These are phyloP conservation scores for Lottia gigantea DNA, from an alignment of 2,888 invertebrate species.

Conservation along the genomic window DNA sequence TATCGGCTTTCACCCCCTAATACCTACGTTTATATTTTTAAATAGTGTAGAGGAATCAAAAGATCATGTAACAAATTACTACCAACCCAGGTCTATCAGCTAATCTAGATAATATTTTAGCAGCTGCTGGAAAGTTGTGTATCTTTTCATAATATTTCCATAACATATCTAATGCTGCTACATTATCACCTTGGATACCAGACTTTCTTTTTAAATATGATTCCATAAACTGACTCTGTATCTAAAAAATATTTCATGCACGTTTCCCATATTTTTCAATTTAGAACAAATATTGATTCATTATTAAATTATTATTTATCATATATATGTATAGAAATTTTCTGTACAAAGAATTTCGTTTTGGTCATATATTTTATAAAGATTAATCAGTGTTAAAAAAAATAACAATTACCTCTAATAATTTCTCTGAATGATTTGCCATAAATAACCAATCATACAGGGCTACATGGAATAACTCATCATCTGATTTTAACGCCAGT, in stretches of 20 bases:
- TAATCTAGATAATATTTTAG: slow-evolving; percentile 87
- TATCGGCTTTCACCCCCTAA: too few relatives aligned
- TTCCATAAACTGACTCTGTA: slow-evolving; percentile 78
- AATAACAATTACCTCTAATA: slow-evolving; percentile 66
- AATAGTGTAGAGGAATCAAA: too few relatives aligned
- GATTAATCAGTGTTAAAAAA: background rate
- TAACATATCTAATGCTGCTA: slow-evolving; percentile 80
- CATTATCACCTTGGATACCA: slow-evolving; percentile 67
- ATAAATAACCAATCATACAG: slow-evolving; percentile 92
- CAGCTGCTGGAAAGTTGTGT: slow-evolving; percentile 91
- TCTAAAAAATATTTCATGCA: too few relatives aligned
- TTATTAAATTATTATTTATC: too few relatives aligned
- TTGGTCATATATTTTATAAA: too few relatives aligned
- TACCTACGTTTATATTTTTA: too few relatives aligned
- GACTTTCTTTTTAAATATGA: slow-evolving; percentile 75
- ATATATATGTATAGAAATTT: too few relatives aligned
- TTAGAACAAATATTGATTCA: too few relatives aligned
- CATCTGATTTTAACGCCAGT: slow-evolving; percentile 72
- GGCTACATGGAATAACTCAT: slow-evolving; percentile 90
- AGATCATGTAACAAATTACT: too few relatives aligned
- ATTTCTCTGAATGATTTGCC: slow-evolving; percentile 69
- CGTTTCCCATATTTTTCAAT: too few relatives aligned
- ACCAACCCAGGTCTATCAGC: slow-evolving; percentile 75
- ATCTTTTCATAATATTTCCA: slow-evolving; percentile 97
- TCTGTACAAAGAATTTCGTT: too few relatives aligned